Conservation (phyloP, 2,113 vertebrate species). For the Prinia subflava region DNA sequence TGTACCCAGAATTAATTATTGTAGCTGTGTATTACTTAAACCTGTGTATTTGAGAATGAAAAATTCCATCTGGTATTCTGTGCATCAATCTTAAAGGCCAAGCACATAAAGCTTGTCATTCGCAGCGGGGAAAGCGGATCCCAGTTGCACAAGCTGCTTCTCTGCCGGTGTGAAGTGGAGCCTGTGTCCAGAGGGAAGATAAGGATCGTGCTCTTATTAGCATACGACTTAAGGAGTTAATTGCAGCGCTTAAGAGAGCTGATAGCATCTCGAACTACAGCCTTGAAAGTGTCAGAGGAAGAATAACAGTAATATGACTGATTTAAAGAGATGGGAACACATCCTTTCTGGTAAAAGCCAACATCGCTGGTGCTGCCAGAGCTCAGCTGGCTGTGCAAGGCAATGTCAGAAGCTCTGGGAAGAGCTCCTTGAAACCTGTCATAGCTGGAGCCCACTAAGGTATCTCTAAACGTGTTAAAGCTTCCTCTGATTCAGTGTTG, state of each 20-base stretch:
- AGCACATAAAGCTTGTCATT: neutral
- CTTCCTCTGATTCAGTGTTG: neutral
- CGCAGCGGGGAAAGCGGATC: neutral
- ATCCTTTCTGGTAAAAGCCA: neutral
- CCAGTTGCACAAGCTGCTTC: neutral
- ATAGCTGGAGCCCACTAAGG: neutral
- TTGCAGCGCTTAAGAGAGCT: neutral
- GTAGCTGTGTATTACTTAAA: neutral
- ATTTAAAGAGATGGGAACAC: neutral
- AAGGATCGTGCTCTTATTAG: neutral
- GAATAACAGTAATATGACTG: neutral
- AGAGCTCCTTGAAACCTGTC: neutral
- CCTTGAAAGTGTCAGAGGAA: conserved; percentile 10
- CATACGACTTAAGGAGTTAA: neutral
- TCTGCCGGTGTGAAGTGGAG: neutral
- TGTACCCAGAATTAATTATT: neutral
- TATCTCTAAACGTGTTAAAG: neutral
- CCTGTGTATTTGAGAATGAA: neutral
- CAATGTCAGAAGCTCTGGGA: neutral
- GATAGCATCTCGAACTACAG: neutral
- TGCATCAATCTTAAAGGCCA: neutral
- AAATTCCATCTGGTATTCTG: neutral
- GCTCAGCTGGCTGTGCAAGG: neutral
- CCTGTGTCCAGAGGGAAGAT: neutral
- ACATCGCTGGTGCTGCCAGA: neutral